A percentile compares a stretch with the other conserved stretches of the same genome.
phyloP scores from a whole-genome alignment of 23 tunicate species.

The Trididemnum clinides region DNA sequence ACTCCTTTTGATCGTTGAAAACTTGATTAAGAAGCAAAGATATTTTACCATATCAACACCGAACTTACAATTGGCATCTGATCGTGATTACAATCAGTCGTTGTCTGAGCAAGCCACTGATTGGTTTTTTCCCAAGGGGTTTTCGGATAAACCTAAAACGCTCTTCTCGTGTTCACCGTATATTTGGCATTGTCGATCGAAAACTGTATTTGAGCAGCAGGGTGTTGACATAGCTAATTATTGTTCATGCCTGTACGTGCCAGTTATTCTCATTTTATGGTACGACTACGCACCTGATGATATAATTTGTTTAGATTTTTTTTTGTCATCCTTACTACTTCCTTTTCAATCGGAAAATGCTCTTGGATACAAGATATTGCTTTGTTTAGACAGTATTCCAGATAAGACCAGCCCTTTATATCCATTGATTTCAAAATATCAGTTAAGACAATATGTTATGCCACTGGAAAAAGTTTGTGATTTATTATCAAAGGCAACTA shows the following conservation, averaged over 20 bases:
- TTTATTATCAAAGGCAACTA: background rate
- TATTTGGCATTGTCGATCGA: background rate
- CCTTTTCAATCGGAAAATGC: background rate
- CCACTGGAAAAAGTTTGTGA: background rate
- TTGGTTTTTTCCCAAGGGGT: slow-evolving; percentile 15
- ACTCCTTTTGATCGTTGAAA: no score
- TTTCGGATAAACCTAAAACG: background rate
- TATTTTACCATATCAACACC: no score
- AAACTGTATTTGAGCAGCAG: background rate
- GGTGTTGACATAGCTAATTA: background rate
- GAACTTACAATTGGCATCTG: no score
- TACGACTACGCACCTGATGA: background rate
- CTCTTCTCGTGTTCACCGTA: background rate
- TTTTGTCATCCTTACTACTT: background rate
- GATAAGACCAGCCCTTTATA: background rate
- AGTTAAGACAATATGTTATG: background rate
- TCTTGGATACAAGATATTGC: background rate
- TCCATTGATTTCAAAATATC: background rate
- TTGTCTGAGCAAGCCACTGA: background rate
- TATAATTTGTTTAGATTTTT: background rate
- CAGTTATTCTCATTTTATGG: slow-evolving; percentile 18
- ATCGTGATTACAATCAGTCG: no score
- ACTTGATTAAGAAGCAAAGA: no score
- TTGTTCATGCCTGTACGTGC: background rate
- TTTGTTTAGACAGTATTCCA: background rate